Evolutionary conservation across 2,797 vertebrate species (phyloP), one percentile per base, ranked within the genome.

Genomic region (Rhinogobio ventralis): DNA sequence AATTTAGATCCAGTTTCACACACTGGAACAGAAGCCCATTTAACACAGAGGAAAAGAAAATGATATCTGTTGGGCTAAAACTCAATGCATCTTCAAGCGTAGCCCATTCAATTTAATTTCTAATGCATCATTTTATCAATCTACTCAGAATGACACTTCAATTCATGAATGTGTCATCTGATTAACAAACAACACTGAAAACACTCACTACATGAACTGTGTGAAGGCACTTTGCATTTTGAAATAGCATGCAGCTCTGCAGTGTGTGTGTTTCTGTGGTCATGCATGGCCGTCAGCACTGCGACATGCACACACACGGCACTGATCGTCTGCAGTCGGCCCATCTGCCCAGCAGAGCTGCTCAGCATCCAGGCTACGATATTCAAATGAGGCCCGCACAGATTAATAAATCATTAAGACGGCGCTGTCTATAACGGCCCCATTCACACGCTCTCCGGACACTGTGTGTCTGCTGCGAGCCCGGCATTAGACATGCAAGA

Each of bases 401-500:
- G 88, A 87, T 87, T 87, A 85, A 85, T 87, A 80, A 86, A 89
- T 89, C 82, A 89, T 86, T 85, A 86, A 82, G 82, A 46, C 20
- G 53, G 51, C 55, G 42, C 75, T 57, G 79, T 49, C 77, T 51
- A 78, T 82, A 73, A 72, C 77, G 39, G 55, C 77, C 75, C 57
- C 13, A 51, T 88, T 86, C 87, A 78, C 85, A 88, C 85, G 57
- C 77, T 82, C 78, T 77, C 67, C 7, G 81, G 84, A 49, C 74
- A 55, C 53, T 1, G 39, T 39, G 28, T 72, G 76, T 85, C 84
- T 80, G 81, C 78, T 64, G 67, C 67, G 6, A 66, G 85, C 94
- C 91, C 46, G 90, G 88, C 89, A 93, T 94, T 95, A 94, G 94
- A 95, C 90, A 91, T 94, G 94, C 94, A 95, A 93, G 92, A 96